Base-by-base conservation (phyloP, 2,797 vertebrate species). In the Lutjanus argentimaculatus region DNA sequence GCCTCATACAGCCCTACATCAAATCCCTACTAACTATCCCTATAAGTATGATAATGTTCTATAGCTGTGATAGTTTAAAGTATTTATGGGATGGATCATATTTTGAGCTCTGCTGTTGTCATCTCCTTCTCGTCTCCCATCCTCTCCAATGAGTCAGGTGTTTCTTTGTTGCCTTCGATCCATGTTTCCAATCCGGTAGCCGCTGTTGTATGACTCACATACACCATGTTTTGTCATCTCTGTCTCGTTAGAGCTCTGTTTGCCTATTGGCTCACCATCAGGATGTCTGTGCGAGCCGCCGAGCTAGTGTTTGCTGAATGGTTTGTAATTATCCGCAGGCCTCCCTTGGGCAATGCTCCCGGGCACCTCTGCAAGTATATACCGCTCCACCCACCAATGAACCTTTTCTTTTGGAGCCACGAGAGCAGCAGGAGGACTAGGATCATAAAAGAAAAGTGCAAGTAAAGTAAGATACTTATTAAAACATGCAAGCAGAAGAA, bases 281-380 rank as follows among this genome's bases (percentile, higher is more conserved):
- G 83, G 61, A 58, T 83, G 79, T 79, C 79, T 89, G 67, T 0
- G 80, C 72, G 82, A 88, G 86, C 90, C 45, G 61, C 77, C 79
- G 77, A 73, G 80, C 67, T 72, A 30, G 80, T 91, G 90, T 94
- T 94, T 94, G 90, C 86, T 89, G 91, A 94, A 88, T 85, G 88
- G 83, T 93, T 93, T 91, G 91, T 93, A 95, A 96, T 95, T 94
- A 95, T 94, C 93, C 85, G 30, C 22, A 22, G 91, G 75, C 75
- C 72, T 93, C 92, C 95, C 90, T 56, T 89, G 90, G 89, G 92
- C 92, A 82, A 73, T 13, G 85, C 90, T 93, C 86, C 86, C 53
- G 43, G 93, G 85, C 85, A 89, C 88, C 80, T 75, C 77, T 82
- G 83, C 80, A 67, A 90, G 90, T 78, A 48, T 68, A 56, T 48